Conservation (phyloP, 1,140 invertebrate genomes). For the Coboldia fuscipes region DNA sequence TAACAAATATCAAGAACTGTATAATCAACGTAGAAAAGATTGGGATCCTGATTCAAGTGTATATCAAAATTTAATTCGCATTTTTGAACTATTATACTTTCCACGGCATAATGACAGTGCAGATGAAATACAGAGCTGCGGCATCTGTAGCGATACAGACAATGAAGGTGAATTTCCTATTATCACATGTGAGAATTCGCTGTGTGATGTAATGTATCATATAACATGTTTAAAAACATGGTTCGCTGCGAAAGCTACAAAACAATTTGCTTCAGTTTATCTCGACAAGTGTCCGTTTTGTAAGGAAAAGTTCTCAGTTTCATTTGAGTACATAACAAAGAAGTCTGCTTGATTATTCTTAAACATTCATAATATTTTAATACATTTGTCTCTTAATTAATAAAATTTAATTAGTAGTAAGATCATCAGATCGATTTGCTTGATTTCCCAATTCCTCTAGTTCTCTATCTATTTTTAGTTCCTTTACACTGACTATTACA, state of each 20-base stretch:
- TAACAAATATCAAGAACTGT: slow-evolving; percentile 9
- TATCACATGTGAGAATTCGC: slow-evolving; percentile 15
- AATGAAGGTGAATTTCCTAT: slow-evolving; percentile 13
- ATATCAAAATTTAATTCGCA: slow-evolving; percentile 16
- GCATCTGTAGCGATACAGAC: slow-evolving; percentile 15
- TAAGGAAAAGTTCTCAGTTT: no score
- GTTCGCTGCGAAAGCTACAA: slow-evolving; percentile 15
- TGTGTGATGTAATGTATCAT: slow-evolving; percentile 16
- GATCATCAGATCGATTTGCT: slow-evolving; percentile 6
- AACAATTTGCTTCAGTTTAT: slow-evolving; percentile 14
- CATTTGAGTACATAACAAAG: no score
- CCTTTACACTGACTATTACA: slow-evolving; percentile 4
- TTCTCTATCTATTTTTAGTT: background rate
- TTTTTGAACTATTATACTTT: slow-evolving; percentile 17
- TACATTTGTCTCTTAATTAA: background rate
- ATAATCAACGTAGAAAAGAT: slow-evolving; percentile 12
- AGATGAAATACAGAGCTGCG: slow-evolving; percentile 8
- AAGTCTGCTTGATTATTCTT: slow-evolving; percentile 10
- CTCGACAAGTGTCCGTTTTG: slow-evolving; percentile 15
- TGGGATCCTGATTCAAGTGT: slow-evolving; percentile 16
- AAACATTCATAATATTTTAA: background rate
- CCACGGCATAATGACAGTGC: slow-evolving; percentile 9
- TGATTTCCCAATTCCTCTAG: slow-evolving; percentile 17
- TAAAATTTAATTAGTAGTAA: background rate
- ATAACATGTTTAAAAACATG: slow-evolving; percentile 14